Conservation (phyloP, 2,888 invertebrate genomes). For the Amphipyra tragopoginis region DNA sequence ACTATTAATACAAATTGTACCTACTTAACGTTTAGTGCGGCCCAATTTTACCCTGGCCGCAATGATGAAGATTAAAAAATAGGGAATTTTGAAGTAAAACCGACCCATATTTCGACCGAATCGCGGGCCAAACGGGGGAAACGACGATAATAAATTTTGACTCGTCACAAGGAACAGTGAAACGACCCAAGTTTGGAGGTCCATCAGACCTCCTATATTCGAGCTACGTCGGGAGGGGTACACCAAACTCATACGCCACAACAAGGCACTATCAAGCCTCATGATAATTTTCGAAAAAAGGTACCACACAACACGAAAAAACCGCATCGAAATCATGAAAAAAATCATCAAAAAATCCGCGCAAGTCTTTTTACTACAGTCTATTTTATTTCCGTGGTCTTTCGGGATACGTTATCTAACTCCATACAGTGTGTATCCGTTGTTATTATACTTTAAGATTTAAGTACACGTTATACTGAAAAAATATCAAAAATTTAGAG, state of each 20-base stretch:
- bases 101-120: constrained; percentile 50
- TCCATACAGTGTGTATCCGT: constrained; percentile 60
- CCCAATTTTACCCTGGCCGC: constrained; percentile 49
- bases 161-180: constrained; percentile 51
- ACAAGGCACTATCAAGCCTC: constrained; percentile 86
- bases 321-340: constrained; percentile 82
- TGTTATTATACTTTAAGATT: constrained; percentile 52
- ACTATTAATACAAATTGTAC: constrained; percentile 77
- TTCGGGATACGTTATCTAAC: constrained; percentile 82
- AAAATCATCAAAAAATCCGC: constrained; percentile 86
- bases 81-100: constrained; percentile 45
- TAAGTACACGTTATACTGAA: constrained; percentile 59
- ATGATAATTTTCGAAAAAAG: constrained; percentile 76
- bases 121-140: constrained; percentile 54
- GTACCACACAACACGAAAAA: constrained; percentile 83
- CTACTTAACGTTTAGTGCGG: constrained; percentile 78
- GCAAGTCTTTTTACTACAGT: constrained; percentile 88
- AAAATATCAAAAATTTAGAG: constrained; percentile 44
- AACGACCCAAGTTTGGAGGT: constrained; percentile 41
- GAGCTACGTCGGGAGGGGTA: constrained; percentile 67
- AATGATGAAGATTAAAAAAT: constrained; percentile 48
- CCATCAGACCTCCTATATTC: constrained; percentile 48
- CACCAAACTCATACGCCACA: constrained; percentile 73
- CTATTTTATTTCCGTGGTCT: constrained; percentile 84
- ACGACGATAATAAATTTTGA: constrained; percentile 34